Evolutionary conservation across 2,797 vertebrate species (phyloP), one percentile per base, ranked within the genome.

Genomic region (Cottoperca gobio): DNA sequence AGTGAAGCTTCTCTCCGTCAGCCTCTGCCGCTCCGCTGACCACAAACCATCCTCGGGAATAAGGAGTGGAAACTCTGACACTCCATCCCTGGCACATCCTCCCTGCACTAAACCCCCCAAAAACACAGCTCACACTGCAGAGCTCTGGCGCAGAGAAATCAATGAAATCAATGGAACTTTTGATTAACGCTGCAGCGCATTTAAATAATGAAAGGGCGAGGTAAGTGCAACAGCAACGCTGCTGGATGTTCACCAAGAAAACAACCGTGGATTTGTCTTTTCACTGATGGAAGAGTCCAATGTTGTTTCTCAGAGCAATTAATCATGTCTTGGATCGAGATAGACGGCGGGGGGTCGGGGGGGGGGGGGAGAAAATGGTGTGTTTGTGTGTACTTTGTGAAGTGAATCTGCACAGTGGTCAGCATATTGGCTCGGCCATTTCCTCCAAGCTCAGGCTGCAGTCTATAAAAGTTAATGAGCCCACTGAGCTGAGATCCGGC

Each of bases 391-490:
- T 37, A 54, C 73, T 53, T 62, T 31, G 42, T 33, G 42, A 21
- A 73, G 61, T 71, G 73, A 35, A 82, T 76, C 46, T 73, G 69
- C 68, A 70, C 61, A 53, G 71, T 57, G 79, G 86, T 93, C 88
- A 89, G 92, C 82, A 90, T 83, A 89, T 87, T 84, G 86, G 83
- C 73, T 79, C 46, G 19, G 72, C 77, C 80, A 78, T 85, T 88
- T 87, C 71, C 86, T 84, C 78, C 23, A 1, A 53, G 19, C 79
- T 70, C 70, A 10, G 53, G 62, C 82, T 67, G 84, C 78, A 88
- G 86, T 88, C 88, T 80, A 92, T 90, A 93, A 92, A 92, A 89
- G 79, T 88, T 92, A 91, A 91, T 82, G 84, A 92, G 83, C 78
- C 79, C 39, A 24, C 72, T 13, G 79, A 74, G 65, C 64, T 49